Base-by-base conservation (phyloP, 2,888 invertebrate species). In the Napeogenes sylphis region DNA sequence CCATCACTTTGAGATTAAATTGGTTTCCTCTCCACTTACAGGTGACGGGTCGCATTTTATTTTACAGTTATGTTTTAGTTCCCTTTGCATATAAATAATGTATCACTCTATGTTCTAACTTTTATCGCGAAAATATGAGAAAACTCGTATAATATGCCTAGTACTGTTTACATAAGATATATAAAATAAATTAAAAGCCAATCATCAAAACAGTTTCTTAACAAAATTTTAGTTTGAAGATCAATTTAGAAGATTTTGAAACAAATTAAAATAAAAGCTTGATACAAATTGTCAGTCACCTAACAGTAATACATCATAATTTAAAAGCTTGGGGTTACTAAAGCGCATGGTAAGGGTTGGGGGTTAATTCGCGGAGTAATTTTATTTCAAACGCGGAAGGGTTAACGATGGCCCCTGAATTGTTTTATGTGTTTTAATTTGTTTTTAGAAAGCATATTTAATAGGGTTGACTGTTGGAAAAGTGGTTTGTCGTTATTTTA, bases 341-440 rank as follows among this genome's bases (percentile, higher is more conserved):
- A 65, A 63, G 66, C 55, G 64, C 70, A 69, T 67, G 70, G 74
- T 68, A 72, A 64, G 66, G 69, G 71, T 68, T 70, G 73, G 73
- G 81, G 82, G 83, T 82, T 82, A 83, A 83, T 82, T 78, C 77
- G 66, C 66, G 65, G 71, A 79, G 86, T 86, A 85, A 87, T 85
- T 83, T 81, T 78, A 84, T 85, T 82, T 84, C 74, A 72, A 75
- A 68, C 73, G 74, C 69, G 75, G 73, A 77, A 80, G 85, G 87
- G 86, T 87, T 86, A 84, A 84, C 79, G 77, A 80, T 77, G 81
- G 81, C 75, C 75, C 74, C 74, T 75, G 75, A 84, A 81, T 85
- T 78, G 86, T 86, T 89, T 86, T 87, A 84, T 84, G 83, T 79
- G 80, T 82, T 87, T 83, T 87, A 88, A 89, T 89, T 87, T 87